Evolutionary conservation across 2,888 invertebrate species (phyloP).

Genomic region (Noctua janthina): DNA sequence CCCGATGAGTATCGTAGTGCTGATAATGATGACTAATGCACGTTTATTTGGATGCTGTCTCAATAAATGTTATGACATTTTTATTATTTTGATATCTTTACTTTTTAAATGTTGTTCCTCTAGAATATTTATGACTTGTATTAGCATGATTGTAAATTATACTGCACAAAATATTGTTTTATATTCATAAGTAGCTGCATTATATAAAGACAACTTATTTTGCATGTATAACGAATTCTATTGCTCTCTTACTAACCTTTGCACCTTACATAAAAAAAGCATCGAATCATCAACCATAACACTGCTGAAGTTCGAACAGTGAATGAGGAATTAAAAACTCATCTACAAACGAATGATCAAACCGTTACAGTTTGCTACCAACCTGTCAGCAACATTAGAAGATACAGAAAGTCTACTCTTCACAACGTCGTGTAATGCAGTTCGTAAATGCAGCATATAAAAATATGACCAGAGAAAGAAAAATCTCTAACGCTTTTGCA

Average conservation of each 20-base stretch:
- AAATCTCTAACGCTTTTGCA: background rate
- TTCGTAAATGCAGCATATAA: background rate
- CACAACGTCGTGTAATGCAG: background rate
- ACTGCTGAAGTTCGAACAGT: slow-evolving; percentile 40
- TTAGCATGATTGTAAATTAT: background rate
- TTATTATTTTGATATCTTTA: slow-evolving; percentile 18
- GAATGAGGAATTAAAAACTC: slow-evolving; percentile 65
- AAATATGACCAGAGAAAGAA: background rate
- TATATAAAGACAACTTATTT: background rate
- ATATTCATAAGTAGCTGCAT: background rate
- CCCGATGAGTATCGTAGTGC: slow-evolving; percentile 30
- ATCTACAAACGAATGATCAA: slow-evolving; percentile 59
- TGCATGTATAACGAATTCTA: background rate
- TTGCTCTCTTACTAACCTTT: background rate
- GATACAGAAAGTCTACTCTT: slow-evolving; percentile 64
- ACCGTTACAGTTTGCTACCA: slow-evolving; percentile 65
- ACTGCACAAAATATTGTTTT: background rate
- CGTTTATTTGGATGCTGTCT: slow-evolving; percentile 19
- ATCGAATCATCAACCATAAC: slow-evolving; percentile 29
- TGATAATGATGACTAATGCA: slow-evolving; percentile 53
- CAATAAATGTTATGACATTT: slow-evolving; percentile 19
- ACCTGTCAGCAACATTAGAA: slow-evolving; percentile 61
- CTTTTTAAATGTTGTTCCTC: background rate
- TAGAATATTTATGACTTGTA: background rate
- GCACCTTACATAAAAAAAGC: slow-evolving; percentile 30